phyloP scores from a whole-genome alignment of 2,888 invertebrate species.

The Homarus gammarus region DNA sequence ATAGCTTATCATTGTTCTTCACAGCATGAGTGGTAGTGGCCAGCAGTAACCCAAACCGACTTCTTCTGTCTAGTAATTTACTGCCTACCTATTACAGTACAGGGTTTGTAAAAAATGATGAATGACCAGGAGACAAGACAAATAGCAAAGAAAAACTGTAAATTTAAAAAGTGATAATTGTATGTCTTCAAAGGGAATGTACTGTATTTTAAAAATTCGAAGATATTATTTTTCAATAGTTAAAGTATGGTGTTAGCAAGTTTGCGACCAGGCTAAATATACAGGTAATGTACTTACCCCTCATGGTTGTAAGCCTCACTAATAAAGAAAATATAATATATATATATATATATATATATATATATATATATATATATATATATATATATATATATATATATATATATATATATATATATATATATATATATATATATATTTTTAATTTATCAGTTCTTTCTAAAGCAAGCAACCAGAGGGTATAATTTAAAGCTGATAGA shows the following conservation, averaged over 20 bases:
- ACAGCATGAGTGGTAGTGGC: constrained; percentile 48
- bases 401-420: no score
- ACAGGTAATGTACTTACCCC: constrained; percentile 28
- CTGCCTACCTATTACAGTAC: not conserved
- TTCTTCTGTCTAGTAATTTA: not conserved
- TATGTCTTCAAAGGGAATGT: no score
- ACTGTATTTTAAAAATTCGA: no score
- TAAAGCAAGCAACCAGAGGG: not conserved
- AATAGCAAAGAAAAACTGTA: not conserved
- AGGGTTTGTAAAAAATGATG: not conserved
- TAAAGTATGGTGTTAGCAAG: constrained; percentile 12
- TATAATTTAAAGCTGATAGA: not conserved
- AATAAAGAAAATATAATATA: not conserved
- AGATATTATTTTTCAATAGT: not conserved
- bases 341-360: no score
- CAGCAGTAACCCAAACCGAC: not conserved
- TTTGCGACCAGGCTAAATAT: constrained; percentile 3
- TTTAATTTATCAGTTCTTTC: not conserved
- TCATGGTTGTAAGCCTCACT: constrained; percentile 16
- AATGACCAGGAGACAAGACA: not conserved
- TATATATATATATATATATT: no score
- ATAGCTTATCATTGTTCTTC: constrained; percentile 1
- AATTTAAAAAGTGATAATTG: no score
- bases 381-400: no score
- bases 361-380: no score